Evolutionary conservation across 2,888 invertebrate species (phyloP).

Genomic region (Scaptomyza flava): DNA sequence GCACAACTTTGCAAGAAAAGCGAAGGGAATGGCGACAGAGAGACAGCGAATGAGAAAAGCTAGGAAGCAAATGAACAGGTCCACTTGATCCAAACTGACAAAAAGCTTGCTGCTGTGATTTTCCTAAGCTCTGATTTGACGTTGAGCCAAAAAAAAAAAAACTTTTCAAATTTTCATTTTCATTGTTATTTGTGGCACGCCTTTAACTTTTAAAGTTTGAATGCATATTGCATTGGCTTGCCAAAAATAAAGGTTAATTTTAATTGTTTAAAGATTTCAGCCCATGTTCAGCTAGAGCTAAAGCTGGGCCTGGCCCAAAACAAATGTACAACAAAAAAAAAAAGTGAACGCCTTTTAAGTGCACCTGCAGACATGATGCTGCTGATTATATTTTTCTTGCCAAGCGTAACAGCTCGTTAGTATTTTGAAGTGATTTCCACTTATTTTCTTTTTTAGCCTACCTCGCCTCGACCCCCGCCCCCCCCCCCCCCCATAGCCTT

Average conservation of each 20-base stretch:
- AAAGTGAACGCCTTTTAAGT: slow-evolving; percentile 80
- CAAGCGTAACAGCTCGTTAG: slow-evolving; percentile 80
- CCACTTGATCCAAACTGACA: slow-evolving; percentile 41
- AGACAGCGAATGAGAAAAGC: neutral
- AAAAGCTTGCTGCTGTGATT: slow-evolving; percentile 53
- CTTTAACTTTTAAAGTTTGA: slow-evolving; percentile 26
- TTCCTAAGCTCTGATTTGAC: neutral
- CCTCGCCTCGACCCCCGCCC: neutral
- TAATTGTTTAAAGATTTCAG: slow-evolving; percentile 65
- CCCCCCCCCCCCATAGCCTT: neutral
- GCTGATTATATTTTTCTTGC: slow-evolving; percentile 80
- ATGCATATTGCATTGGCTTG: slow-evolving; percentile 22
- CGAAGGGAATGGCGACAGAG: neutral
- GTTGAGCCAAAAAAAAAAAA: slow-evolving; percentile 6
- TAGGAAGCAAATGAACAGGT: neutral
- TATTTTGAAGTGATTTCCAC: slow-evolving; percentile 81
- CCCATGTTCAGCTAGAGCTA: slow-evolving; percentile 55
- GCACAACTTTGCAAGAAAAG: slow-evolving; percentile 37
- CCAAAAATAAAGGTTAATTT: slow-evolving; percentile 70
- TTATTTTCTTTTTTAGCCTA: slow-evolving; percentile 69
- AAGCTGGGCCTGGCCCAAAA: slow-evolving; percentile 3
- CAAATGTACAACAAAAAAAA: slow-evolving; percentile 38
- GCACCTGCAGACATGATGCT: slow-evolving; percentile 80
- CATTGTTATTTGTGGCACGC: slow-evolving; percentile 23
- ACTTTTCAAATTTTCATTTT: slow-evolving; percentile 26